A percentile compares a stretch with the other conserved stretches of the same genome.
Conservation (phyloP, 2,888 invertebrate species). For the Rapana venosa region DNA sequence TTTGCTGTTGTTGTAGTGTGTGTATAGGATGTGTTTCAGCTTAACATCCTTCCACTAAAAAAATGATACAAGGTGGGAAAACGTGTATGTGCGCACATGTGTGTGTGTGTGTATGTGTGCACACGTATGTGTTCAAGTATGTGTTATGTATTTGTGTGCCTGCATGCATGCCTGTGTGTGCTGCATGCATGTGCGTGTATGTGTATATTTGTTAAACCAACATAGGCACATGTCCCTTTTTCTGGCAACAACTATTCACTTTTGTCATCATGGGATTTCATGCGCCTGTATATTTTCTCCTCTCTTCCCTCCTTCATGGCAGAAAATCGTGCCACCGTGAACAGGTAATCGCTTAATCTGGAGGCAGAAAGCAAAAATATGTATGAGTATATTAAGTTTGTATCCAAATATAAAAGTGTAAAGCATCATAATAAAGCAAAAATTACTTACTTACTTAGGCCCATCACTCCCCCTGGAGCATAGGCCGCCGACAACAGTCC, state of each 20-base stretch:
- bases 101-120: no score
- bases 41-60: no score
- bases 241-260: neutral
- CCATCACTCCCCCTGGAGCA: no score
- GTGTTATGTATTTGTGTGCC: neutral
- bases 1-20: no score
- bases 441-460: neutral
- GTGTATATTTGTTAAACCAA: neutral
- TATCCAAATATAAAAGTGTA: neutral
- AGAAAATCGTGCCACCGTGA: conserved; percentile 84
- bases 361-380: neutral
- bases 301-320: conserved; percentile 83
- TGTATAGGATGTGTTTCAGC: no score
- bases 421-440: no score
- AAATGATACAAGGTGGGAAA: no score
- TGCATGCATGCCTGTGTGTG: neutral
- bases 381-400: neutral
- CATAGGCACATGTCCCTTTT: neutral
- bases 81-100: no score
- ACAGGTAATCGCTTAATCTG: conserved; percentile 84
- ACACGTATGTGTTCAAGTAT: no score
- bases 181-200: neutral
- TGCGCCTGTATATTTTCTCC: conserved; percentile 82
- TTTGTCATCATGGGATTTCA: neutral
- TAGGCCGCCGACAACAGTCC: neutral